Percentiles rank a stretch among this genome's conserved stretches.
Conservation (phyloP, 53 echinoderm and acorn worm genomes). For the Arbacia lixula region DNA sequence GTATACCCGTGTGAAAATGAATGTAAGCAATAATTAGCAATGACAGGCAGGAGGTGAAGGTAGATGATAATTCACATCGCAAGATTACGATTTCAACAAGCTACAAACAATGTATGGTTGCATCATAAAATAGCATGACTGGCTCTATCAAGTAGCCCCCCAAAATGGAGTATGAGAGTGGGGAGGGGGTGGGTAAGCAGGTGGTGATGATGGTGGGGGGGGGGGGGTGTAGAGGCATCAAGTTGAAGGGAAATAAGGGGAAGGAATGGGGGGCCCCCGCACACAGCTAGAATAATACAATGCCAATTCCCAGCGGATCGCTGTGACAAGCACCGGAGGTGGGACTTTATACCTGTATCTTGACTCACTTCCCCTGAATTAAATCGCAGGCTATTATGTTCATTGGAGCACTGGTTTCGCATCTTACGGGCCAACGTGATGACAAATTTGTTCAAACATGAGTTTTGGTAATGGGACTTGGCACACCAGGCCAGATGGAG, state of each 20-base stretch:
- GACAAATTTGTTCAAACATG: conserved; percentile 63
- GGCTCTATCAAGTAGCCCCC: no score
- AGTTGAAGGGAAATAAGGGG: conserved; percentile 23
- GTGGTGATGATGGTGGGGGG: neutral
- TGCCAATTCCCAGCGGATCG: conserved; percentile 33
- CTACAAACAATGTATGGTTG: no score
- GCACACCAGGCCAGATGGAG: conserved; percentile 44
- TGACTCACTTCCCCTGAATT: conserved; percentile 57
- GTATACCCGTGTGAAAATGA: no score
- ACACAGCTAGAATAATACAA: conserved; percentile 29
- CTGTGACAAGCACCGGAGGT: conserved; percentile 47
- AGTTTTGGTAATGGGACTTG: conserved; percentile 49
- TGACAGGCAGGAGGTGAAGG: no score
- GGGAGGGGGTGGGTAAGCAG: neutral
- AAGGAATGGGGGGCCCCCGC: conserved; percentile 34
- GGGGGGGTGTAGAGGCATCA: conserved; percentile 13
- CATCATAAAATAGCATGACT: no score
- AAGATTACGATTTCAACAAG: no score
- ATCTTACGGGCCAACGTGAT: conserved; percentile 52
- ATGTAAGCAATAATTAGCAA: no score
- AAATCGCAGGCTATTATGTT: conserved; percentile 60
- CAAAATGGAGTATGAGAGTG: no score
- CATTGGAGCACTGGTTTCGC: conserved; percentile 48
- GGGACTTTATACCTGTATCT: conserved; percentile 56
- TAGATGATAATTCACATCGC: no score